Evolutionary conservation across 1,140 invertebrate species (phyloP).

Genomic region (Drosophila neocordata): DNA sequence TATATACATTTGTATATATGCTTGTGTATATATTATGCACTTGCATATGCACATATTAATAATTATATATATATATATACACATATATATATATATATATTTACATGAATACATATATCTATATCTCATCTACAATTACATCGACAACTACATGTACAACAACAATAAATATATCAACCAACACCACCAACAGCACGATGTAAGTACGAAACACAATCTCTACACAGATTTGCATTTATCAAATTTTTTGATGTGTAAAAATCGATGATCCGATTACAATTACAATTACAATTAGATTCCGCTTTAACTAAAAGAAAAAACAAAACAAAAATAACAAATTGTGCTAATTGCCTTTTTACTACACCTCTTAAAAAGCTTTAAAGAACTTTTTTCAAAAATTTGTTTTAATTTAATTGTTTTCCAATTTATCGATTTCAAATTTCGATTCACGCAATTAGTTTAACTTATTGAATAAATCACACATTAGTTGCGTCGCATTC

Average conservation of each 20-base stretch:
- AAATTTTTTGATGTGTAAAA: slow-evolving; percentile 64
- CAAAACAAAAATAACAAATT: slow-evolving; percentile 26
- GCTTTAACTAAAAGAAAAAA: slow-evolving; percentile 33
- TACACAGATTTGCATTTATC: slow-evolving; percentile 75
- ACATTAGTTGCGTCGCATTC: slow-evolving; percentile 10
- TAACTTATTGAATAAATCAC: slow-evolving; percentile 1
- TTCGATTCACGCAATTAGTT: slow-evolving; percentile 1
- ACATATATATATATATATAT: slow-evolving; percentile 44
- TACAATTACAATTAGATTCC: slow-evolving; percentile 58
- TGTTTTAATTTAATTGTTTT: neutral
- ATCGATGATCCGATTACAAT: slow-evolving; percentile 45
- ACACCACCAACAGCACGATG: slow-evolving; percentile 82
- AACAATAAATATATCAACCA: slow-evolving; percentile 39
- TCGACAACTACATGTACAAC: slow-evolving; percentile 68
- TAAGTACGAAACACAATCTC: slow-evolving; percentile 81
- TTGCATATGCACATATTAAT: slow-evolving; percentile 38
- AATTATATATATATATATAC: slow-evolving; percentile 40
- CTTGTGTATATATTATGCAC: slow-evolving; percentile 39
- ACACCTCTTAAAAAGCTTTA: slow-evolving; percentile 37
- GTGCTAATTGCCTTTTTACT: slow-evolving; percentile 16
- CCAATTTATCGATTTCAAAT: no score
- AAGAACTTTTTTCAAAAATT: slow-evolving; percentile 6
- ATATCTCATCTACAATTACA: slow-evolving; percentile 52
- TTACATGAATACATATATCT: slow-evolving; percentile 57
- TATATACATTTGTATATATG: slow-evolving; percentile 41